Evolutionary conservation across 2,797 vertebrate genomes (phyloP), one percentile per base, ranked within the genome.

Genomic region (Chloroceryle inda): DNA sequence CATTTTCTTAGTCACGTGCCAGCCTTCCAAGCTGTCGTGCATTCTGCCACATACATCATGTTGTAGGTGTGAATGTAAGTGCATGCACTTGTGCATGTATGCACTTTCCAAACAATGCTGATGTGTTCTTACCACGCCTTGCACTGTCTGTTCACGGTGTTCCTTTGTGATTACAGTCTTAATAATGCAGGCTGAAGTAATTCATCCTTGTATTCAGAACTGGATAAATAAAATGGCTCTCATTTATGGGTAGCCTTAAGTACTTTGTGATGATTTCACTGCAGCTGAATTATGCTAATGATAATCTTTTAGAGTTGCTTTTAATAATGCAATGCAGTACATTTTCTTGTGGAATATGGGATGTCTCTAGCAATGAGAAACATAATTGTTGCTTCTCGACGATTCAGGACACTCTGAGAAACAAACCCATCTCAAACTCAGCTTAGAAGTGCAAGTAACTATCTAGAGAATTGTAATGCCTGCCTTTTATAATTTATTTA

Each of bases 81-180:
- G 23, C 15, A 38, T 33, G 15, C n/a, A 27, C 0, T 0, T 73
- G 20, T 33, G 14, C 67, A 79, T 0, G 0, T 37, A 15, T 9
- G 10, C 11, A 12, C 81, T 84, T 93, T 67, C 44, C 37, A 85
- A 76, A 73, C 27, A 52, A 14, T 26, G 21, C 14, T 64, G 27
- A 35, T 9, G 4, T 35, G 29, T 74, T 42, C 29, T 74, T 40
- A 11, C 16, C 18, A n/a, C 1, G 1, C 17, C n/a, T 74, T 74
- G 22, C 31, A 14, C 22, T 21, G 14, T 52, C 33, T 69, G 24
- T 71, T 22, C 21, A 37, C 19, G 20, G 18, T 40, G 13, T 55
- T 81, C 38, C 27, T 56, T 84, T 31, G 9, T n/a, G 35, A 17
- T 9, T 64, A 42, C 31, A 15, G 3, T 20, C 27, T 73, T 82